Evolutionary conservation across 1,140 invertebrate genomes (phyloP).

Genomic region (Drosophila kikkawai): DNA sequence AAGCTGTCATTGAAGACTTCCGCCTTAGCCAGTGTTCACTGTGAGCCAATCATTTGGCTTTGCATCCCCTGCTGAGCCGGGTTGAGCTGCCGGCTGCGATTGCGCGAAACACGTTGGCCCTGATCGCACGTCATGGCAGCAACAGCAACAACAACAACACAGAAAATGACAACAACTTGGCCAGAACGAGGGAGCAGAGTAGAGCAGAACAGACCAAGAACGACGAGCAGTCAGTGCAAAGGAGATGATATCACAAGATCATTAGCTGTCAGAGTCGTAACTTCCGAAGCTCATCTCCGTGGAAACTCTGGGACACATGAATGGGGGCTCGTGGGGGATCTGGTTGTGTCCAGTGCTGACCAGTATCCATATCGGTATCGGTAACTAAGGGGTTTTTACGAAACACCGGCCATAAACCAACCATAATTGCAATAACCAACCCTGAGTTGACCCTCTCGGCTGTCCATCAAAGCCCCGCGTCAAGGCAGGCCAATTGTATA

Average conservation of each 20-base stretch:
- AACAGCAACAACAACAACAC: not conserved
- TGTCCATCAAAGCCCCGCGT: not conserved
- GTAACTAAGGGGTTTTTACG: not conserved
- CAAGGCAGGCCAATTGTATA: conserved; percentile 12
- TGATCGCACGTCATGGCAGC: conserved; percentile 43
- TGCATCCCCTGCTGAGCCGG: conserved; percentile 37
- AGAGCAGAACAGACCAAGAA: conserved; percentile 2
- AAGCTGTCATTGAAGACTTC: not conserved
- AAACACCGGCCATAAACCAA: not conserved
- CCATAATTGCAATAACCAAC: not conserved
- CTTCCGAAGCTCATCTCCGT: not conserved
- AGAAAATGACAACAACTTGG: conserved; percentile 4
- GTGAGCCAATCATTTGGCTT: conserved; percentile 21
- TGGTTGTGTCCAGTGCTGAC: conserved; percentile 26
- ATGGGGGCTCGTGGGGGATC: conserved; percentile 1
- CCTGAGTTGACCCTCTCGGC: conserved; percentile 2
- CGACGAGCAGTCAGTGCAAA: not conserved
- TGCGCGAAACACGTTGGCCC: conserved; percentile 61
- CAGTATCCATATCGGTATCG: not conserved
- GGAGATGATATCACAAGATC: conserved; percentile 34
- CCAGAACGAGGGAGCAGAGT: conserved; percentile 7
- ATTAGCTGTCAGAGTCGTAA: conserved; percentile 5
- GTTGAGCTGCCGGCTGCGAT: conserved; percentile 33
- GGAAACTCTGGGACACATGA: not conserved
- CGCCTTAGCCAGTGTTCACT: not conserved